These are phyloP conservation scores for Bathynomus jamesi DNA, from an alignment of 1,140 invertebrate genomes.

Conservation along the genomic window DNA sequence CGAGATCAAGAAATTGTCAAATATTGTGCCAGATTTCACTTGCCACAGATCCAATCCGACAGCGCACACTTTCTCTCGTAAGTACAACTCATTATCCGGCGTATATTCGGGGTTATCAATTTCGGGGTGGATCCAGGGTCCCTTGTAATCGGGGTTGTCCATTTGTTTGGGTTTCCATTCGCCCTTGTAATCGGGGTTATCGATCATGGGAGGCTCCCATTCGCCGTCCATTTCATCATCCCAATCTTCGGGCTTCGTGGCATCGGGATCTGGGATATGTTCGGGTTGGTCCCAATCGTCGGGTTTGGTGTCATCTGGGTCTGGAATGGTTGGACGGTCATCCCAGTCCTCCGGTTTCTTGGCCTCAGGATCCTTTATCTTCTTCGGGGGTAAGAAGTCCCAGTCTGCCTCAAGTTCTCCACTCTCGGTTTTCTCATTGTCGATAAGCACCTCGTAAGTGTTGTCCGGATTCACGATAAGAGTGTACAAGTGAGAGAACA, in stretches of 20 bases:
- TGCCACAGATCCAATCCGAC: conserved; percentile 98
- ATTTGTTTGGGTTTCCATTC: conserved; percentile 85
- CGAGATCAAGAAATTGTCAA: conserved; percentile 93
- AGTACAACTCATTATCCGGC: conserved; percentile 80
- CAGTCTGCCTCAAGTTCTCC: conserved; percentile 94
- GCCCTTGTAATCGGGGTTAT: conserved; percentile 68
- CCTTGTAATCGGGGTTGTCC: conserved; percentile 95
- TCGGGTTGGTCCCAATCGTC: conserved; percentile 87
- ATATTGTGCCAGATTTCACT: conserved; percentile 98
- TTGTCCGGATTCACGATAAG: conserved; percentile 57
- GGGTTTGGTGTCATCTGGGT: conserved; percentile 87
- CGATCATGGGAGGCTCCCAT: conserved; percentile 84
- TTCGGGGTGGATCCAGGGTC: conserved; percentile 90
- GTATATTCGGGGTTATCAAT: conserved; percentile 97
- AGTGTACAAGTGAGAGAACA: conserved; percentile 97
- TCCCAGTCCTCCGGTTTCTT: conserved; percentile 96
- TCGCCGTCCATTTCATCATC: conserved; percentile 99
- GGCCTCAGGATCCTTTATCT: conserved; percentile 90
- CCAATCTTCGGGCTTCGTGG: conserved; percentile 98
- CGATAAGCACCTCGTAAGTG: conserved; percentile 80
- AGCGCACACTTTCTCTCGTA: conserved; percentile 78
- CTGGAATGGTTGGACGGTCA: conserved; percentile 86
- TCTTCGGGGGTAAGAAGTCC: conserved; percentile 92
- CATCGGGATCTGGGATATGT: conserved; percentile 95
- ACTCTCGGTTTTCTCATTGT: conserved; percentile 91